Percentiles rank a stretch among this genome's conserved stretches.
These are phyloP conservation scores for Hydra vulgaris DNA, from an alignment of 30 jellyfish, hydroid and myxozoan species.

Conservation along the genomic window DNA sequence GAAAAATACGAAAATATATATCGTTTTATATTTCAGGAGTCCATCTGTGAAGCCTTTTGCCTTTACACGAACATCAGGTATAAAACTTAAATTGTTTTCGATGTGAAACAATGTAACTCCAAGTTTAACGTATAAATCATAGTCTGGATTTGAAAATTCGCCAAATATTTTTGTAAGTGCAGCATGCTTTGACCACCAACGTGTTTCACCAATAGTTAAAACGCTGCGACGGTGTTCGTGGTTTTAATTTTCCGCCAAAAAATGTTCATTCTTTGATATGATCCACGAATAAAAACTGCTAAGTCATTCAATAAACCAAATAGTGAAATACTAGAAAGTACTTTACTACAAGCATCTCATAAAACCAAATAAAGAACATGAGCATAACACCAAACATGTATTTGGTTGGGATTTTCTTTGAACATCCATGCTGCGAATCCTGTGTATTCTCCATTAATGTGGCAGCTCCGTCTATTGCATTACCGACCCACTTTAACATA, in stretches of 20 bases:
- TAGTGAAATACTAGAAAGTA: too few species aligned
- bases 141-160: neutral
- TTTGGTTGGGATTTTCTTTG: neutral
- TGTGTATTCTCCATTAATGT: neutral
- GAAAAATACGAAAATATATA: neutral
- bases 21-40: neutral
- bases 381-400: neutral
- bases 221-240: neutral
- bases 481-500: neutral
- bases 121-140: neutral
- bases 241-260: neutral
- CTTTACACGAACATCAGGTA: neutral
- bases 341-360: too few species aligned
- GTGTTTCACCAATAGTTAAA: neutral
- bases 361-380: neutral
- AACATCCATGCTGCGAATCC: neutral
- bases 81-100: neutral
- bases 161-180: neutral
- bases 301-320: neutral
- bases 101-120: neutral
- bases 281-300: neutral
- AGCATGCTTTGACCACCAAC: neutral
- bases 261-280: neutral
- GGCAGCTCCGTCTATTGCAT: neutral
- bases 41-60: neutral